These are phyloP conservation scores for Symphodus melops DNA, from an alignment of 2,113 vertebrate genomes.

Conservation along the genomic window DNA sequence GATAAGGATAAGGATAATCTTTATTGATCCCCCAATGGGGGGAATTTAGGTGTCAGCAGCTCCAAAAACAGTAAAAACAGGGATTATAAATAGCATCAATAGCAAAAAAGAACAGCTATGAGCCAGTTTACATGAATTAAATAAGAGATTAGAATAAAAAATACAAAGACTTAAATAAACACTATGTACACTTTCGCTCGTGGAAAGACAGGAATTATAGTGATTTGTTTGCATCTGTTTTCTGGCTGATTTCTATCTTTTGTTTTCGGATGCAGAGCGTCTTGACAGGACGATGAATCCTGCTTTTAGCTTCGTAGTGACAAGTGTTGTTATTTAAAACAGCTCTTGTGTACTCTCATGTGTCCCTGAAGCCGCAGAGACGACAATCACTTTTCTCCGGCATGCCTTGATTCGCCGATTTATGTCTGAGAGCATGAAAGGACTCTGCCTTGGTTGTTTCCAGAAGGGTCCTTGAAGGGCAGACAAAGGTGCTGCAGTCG, in stretches of 20 bases:
- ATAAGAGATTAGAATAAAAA: too few species aligned
- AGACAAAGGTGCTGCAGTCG: background rate
- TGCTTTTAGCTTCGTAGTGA: background rate
- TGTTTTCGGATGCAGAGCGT: background rate
- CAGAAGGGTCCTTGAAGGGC: slow-evolving; percentile 40
- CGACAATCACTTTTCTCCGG: slow-evolving; percentile 28
- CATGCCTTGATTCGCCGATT: slow-evolving; percentile 38
- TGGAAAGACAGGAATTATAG: too few species aligned
- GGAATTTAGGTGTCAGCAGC: too few species aligned
- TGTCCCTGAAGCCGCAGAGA: background rate
- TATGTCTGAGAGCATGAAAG: slow-evolving; percentile 22
- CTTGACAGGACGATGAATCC: slow-evolving; percentile 7
- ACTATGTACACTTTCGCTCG: too few species aligned
- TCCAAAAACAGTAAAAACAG: too few species aligned
- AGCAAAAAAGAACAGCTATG: too few species aligned
- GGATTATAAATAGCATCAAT: too few species aligned
- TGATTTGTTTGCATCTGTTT: background rate
- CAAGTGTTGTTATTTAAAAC: slow-evolving; percentile 25
- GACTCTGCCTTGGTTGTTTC: slow-evolving; percentile 28
- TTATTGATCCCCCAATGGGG: too few species aligned
- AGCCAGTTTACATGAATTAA: too few species aligned
- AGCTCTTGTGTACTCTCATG: slow-evolving; percentile 13
- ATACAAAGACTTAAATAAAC: too few species aligned
- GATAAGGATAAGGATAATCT: too few species aligned
- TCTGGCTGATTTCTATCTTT: background rate